These are phyloP conservation scores for Cliona cf. orientalis DNA, from an alignment of 37 sponge, comb jelly and placozoan species.

Conservation along the genomic window DNA sequence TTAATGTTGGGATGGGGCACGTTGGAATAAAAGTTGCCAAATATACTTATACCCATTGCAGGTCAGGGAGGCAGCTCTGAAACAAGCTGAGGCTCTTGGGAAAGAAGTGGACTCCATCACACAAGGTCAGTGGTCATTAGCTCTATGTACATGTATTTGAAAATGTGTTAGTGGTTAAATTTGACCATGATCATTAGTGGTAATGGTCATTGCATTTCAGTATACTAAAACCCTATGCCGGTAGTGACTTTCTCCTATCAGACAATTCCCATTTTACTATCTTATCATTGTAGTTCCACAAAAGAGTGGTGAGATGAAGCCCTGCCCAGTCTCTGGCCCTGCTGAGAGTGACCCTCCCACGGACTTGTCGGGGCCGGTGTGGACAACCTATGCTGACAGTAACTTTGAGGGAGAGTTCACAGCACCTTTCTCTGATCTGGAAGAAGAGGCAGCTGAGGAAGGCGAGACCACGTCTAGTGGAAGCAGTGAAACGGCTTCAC, in stretches of 20 bases:
- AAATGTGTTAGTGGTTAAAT: too few relatives aligned
- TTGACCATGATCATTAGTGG: too few relatives aligned
- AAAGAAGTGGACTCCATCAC: conserved; percentile 12
- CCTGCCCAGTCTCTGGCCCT: background rate
- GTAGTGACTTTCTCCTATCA: too few relatives aligned
- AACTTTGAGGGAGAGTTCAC: conserved; percentile 18
- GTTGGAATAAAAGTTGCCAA: background rate
- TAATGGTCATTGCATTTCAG: too few relatives aligned
- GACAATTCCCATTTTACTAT: too few relatives aligned
- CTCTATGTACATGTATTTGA: too few relatives aligned
- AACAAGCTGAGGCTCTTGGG: background rate
- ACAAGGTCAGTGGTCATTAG: too few relatives aligned
- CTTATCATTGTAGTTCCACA: too few relatives aligned
- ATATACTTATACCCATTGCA: background rate
- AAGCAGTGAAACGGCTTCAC: background rate
- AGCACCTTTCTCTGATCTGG: conserved; percentile 63
- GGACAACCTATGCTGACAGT: conserved; percentile 7
- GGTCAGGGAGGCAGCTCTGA: conserved; percentile 10
- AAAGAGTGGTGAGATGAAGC: too few relatives aligned
- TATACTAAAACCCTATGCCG: too few relatives aligned
- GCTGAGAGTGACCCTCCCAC: background rate
- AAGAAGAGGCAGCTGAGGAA: conserved; percentile 12
- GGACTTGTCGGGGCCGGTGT: too few relatives aligned
- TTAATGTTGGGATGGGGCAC: background rate
- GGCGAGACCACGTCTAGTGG: background rate